Base-by-base conservation (phyloP, 2,113 vertebrate species). In the Rhagologus leucostigma region DNA sequence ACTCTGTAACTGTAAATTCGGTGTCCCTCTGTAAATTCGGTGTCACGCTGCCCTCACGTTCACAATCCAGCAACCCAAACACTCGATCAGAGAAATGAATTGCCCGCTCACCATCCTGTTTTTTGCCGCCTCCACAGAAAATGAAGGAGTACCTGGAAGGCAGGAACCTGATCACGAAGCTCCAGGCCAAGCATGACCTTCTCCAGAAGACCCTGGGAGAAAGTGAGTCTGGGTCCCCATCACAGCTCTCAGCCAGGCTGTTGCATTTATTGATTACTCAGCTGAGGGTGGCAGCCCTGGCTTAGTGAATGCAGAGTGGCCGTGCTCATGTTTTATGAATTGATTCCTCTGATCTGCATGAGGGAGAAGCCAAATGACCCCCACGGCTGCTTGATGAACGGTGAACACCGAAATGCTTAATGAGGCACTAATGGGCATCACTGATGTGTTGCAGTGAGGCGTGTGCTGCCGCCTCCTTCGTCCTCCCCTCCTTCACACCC, bases 101-200 rank as follows among this genome's bases (percentile, higher is more conserved):
- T 71, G 27, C 8, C 71, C 13, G 0, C 56, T 94, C 32, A 16
- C 44, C 7, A 3, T 19, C 3, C n/a, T 85, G 2, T 75, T 87
- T 68, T 81, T 35, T 89, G 39, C 68, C 35, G 44, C 41, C 68
- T 71, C 93, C 98, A 68, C 95, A 99, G 99, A 99, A 99, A 98
- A 99, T 99, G 98, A 99, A 99, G 98, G 99, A 99, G 94, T 99
- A 99, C 96, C 98, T 99, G 95, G 99, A 99, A 94, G 99, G 99
- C 88, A 98, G 99, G 97, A 99, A 99, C 98, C 98, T 99, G 97
- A 99, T 99, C 97, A 99, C 99, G 11, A 99, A 99, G 97, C 99
- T 99, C 55, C 98, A 99, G 96, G 99, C 99, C 97, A 99, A 99
- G 97, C 99, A 99, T 2, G 99, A 99, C 95, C 98, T 99, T 77